Percentiles rank a stretch among this genome's conserved stretches.
phyloP scores from a whole-genome alignment of 2,113 vertebrate species.

The Coptodon rendalli region DNA sequence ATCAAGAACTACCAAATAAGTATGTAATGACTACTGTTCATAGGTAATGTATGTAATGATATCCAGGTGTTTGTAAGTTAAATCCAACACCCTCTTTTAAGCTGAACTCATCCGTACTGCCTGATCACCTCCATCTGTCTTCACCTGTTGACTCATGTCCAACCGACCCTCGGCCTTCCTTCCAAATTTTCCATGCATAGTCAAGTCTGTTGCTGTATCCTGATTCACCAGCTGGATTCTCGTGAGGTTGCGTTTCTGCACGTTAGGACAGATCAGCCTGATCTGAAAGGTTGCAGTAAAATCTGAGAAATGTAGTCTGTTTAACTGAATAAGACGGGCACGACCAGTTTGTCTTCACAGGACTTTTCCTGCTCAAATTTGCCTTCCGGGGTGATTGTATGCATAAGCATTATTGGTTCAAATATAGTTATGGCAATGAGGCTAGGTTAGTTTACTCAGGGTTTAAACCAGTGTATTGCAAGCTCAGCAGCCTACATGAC shows the following conservation, averaged over 20 bases:
- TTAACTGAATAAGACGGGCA: not conserved
- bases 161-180: not conserved
- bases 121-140: not conserved
- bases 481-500: not conserved
- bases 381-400: not conserved
- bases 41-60: not conserved
- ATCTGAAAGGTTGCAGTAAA: not conserved
- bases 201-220: not conserved
- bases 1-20: not conserved
- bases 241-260: not conserved
- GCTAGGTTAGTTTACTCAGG: not conserved
- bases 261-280: not conserved
- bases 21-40: not conserved
- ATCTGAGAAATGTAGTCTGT: not conserved
- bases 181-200: not conserved
- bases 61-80: not conserved
- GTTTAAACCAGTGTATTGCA: not conserved
- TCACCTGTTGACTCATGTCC: slow-evolving; percentile 15
- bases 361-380: not conserved
- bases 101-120: not conserved
- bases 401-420: not conserved
- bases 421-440: not conserved
- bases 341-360: not conserved
- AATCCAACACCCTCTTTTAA: not conserved
- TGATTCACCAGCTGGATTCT: not conserved